phyloP scores from a whole-genome alignment of 1,140 invertebrate genomes.

The Drosophila miranda region DNA sequence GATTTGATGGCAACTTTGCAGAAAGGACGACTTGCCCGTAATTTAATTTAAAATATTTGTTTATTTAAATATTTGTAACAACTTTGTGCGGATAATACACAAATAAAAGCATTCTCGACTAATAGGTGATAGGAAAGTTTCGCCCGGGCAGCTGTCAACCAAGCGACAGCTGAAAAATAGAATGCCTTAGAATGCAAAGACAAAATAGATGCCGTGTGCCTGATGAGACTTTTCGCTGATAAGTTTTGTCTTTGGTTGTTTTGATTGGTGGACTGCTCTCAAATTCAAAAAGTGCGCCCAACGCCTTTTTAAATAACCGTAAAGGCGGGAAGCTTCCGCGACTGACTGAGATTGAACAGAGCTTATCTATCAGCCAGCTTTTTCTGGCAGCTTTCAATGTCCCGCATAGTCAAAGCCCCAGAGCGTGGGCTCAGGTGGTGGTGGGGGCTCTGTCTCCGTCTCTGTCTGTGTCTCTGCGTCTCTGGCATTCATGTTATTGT shows the following conservation, averaged over 20 bases:
- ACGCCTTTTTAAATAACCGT: too few species aligned
- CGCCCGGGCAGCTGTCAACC: too few species aligned
- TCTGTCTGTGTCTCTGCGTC: slow-evolving; percentile 2
- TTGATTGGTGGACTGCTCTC: too few species aligned
- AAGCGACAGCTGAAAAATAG: too few species aligned
- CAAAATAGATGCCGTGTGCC: too few species aligned
- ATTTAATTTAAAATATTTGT: slow-evolving; percentile 16
- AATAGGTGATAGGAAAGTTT: too few species aligned
- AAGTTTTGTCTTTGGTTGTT: too few species aligned
- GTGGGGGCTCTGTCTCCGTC: slow-evolving; percentile 15
- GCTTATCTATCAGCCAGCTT: slow-evolving; percentile 35
- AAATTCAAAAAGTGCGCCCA: background rate
- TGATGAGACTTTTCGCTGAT: too few species aligned
- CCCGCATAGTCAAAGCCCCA: slow-evolving; percentile 49
- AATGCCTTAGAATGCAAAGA: too few species aligned
- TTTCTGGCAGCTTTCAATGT: slow-evolving; percentile 50
- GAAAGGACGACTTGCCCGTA: background rate
- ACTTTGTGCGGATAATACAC: slow-evolving; percentile 16
- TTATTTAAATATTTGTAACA: slow-evolving; percentile 4
- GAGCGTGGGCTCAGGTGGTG: too few species aligned
- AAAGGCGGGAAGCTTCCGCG: too few species aligned
- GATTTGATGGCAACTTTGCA: background rate
- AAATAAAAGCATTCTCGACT: slow-evolving; percentile 10
- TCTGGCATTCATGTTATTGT: slow-evolving; percentile 10
- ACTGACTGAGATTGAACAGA: background rate